Evolutionary conservation across 2,888 invertebrate genomes (phyloP).

Genomic region (Orthosia cruda): DNA sequence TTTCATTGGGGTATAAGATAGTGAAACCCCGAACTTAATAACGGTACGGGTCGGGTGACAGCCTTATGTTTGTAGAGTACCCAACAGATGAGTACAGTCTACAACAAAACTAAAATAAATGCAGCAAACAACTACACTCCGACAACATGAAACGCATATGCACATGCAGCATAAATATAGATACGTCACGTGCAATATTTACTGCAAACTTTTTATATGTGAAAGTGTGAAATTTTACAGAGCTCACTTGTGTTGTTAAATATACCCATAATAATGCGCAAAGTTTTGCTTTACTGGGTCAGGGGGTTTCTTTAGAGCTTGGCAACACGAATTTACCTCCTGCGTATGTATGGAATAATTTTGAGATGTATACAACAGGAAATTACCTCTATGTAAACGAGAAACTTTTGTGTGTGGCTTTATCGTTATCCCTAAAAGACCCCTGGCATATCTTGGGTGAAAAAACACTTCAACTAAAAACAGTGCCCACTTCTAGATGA

Average conservation of each 20-base stretch:
- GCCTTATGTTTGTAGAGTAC: slow-evolving; percentile 61
- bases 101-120: slow-evolving; percentile 58
- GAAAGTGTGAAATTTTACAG: slow-evolving; percentile 67
- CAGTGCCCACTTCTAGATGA: slow-evolving; percentile 59
- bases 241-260: slow-evolving; percentile 72
- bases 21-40: slow-evolving; percentile 70
- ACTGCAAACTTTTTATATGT: slow-evolving; percentile 59
- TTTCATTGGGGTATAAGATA: slow-evolving; percentile 66
- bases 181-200: slow-evolving; percentile 60
- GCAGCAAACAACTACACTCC: slow-evolving; percentile 27
- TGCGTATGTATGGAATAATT: slow-evolving; percentile 73
- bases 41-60: slow-evolving; percentile 66
- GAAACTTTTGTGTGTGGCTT: slow-evolving; percentile 68
- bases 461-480: slow-evolving; percentile 62
- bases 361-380: slow-evolving; percentile 72
- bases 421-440: slow-evolving; percentile 61
- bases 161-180: slow-evolving; percentile 55
- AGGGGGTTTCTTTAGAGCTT: slow-evolving; percentile 69
- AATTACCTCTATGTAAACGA: slow-evolving; percentile 72
- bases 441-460: slow-evolving; percentile 47
- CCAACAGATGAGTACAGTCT: slow-evolving; percentile 64
- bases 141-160: slow-evolving; percentile 44
- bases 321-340: slow-evolving; percentile 64
- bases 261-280: slow-evolving; percentile 74
- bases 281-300: slow-evolving; percentile 77